phyloP scores from a whole-genome alignment of 2,113 vertebrate species.

The Deroptyus accipitrinus region DNA sequence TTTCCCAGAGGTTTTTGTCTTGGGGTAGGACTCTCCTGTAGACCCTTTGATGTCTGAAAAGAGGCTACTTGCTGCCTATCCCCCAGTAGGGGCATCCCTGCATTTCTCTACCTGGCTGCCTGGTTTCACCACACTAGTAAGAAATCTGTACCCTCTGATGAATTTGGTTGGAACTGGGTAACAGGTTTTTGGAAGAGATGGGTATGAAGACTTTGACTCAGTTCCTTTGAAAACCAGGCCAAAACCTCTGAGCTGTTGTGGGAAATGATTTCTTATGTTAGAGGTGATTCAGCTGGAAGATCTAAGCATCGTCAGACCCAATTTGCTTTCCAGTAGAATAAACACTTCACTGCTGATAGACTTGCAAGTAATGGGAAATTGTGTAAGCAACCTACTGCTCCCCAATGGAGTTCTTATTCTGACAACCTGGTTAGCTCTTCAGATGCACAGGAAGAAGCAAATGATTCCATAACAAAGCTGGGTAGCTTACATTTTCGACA shows the following conservation, averaged over 20 bases:
- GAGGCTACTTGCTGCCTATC: background rate
- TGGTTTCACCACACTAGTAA: background rate
- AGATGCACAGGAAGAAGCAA: background rate
- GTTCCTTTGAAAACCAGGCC: background rate
- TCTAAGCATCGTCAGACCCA: background rate
- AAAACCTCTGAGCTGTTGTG: background rate
- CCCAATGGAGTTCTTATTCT: background rate
- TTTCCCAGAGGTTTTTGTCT: background rate
- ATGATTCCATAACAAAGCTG: background rate
- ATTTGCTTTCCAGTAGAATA: conserved; percentile 18
- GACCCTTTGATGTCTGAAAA: background rate
- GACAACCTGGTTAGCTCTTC: background rate
- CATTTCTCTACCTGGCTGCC: background rate
- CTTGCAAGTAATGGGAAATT: background rate
- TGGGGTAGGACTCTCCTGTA: background rate
- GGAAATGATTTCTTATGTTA: background rate
- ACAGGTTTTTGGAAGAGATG: background rate
- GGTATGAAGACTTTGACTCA: background rate
- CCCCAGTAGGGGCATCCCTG: background rate
- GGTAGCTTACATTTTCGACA: background rate
- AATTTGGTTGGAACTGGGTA: background rate
- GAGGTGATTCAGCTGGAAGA: background rate
- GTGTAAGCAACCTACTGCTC: background rate
- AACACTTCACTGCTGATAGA: background rate
- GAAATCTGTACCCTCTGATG: background rate